These are phyloP conservation scores for Abscondita cerata DNA, from an alignment of 2,888 invertebrate genomes.

Conservation along the genomic window DNA sequence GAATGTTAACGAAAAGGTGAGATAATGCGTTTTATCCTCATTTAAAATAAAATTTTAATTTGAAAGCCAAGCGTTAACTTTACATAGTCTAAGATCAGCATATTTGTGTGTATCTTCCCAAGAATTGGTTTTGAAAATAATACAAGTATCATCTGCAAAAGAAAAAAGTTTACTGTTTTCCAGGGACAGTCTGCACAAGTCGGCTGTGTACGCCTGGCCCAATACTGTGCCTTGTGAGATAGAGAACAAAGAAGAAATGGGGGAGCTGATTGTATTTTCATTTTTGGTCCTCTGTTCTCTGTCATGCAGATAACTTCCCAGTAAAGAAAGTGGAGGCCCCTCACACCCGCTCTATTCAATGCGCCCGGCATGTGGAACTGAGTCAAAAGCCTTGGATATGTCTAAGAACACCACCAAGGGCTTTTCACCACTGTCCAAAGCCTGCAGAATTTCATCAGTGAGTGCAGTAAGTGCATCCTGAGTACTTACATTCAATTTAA, in stretches of 20 bases:
- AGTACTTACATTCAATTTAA: too few species aligned
- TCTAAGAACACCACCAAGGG: not conserved
- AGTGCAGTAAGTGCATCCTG: too few species aligned
- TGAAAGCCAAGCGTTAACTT: not conserved
- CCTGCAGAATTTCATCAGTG: too few species aligned
- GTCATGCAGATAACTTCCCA: too few species aligned
- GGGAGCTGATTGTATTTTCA: too few species aligned
- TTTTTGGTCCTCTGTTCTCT: too few species aligned
- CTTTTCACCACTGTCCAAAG: too few species aligned
- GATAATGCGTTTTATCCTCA: too few species aligned
- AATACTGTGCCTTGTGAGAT: not conserved
- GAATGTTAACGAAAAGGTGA: too few species aligned
- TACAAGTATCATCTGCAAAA: not conserved
- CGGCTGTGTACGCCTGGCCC: not conserved
- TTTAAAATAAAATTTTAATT: not conserved
- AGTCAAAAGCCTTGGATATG: not conserved
- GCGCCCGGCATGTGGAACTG: not conserved
- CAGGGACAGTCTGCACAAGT: not conserved
- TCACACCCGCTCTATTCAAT: not conserved
- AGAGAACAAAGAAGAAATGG: too few species aligned
- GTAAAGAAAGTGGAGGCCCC: not conserved
- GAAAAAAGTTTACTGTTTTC: not conserved
- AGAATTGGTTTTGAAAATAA: not conserved
- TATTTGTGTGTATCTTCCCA: too few species aligned
- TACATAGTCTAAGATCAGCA: too few species aligned